Evolutionary conservation across 2,797 vertebrate species (phyloP), one percentile per base, ranked within the genome.

Genomic region (Dendrocincla fuliginosa): DNA sequence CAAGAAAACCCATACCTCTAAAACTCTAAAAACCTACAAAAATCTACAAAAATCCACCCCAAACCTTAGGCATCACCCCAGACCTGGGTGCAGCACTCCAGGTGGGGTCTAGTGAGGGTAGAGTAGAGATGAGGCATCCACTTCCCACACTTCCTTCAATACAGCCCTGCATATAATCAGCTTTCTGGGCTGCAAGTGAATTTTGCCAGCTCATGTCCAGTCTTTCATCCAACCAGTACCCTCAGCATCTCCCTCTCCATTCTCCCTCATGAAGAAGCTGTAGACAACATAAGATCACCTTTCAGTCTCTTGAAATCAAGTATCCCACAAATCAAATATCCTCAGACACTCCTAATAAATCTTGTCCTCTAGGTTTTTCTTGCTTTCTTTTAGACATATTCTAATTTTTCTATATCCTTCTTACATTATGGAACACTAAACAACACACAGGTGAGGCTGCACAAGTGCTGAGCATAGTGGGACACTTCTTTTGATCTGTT

Each of bases 141-240:
- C 30, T 35, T 9, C 25, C 30, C 37, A 25, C 3, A 3, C 7
- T 75, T 23, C 10, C 27, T 46, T 46, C 20, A 7, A 5, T 32
- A 56, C 8, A 61, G n/a, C 22, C 30, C 16, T 41, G 64, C 30
- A 17, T 35, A 35, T 10, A 14, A 7, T 5, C 64, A 5, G 23
- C 12, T 27, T 70, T 70, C 44, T 39, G 13, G 2, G 37, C 57
- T 76, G 13, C 2, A 3, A 47, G 11, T 0, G 0, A 16, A 33
- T 19, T 41, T 13, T 47, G 39, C 13, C 17, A 27, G 9, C 11
- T 70, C 18, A 30, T 8, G 11, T 11, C 32, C 9, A 70, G 1
- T 52, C 33, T 42, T 55, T 23, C 13, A 41, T 24, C 6, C 33
- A 41, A 49, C 13, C 37, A 9, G 15, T 32, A 41, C 12, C 13